Evolutionary conservation across 1,140 invertebrate species (phyloP).

Genomic region (Macrostomum lignano): DNA sequence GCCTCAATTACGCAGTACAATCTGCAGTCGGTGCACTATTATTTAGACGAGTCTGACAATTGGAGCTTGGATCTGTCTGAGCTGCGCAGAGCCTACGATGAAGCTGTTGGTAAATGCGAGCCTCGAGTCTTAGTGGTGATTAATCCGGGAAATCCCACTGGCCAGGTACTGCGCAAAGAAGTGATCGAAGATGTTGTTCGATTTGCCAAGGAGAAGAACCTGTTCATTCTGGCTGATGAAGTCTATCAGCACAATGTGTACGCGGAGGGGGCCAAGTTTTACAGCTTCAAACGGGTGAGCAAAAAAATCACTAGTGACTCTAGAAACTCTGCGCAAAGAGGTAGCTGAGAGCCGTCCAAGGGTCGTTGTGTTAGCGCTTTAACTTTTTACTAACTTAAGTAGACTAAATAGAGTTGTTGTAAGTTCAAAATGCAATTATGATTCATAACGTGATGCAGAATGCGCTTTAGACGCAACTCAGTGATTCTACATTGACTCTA

Average conservation of each 20-base stretch:
- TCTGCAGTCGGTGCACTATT: slow-evolving; percentile 46
- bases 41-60: slow-evolving; percentile 53
- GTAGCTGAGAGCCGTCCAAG: too few species aligned
- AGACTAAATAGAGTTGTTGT: too few species aligned
- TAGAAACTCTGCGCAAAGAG: too few species aligned
- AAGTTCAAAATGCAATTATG: too few species aligned
- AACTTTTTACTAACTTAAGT: too few species aligned
- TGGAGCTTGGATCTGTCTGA: slow-evolving; percentile 57
- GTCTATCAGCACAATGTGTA: slow-evolving; percentile 83
- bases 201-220: slow-evolving; percentile 55
- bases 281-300: slow-evolving; percentile 83
- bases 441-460: too few species aligned
- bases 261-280: slow-evolving; percentile 50
- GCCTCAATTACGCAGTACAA: slow-evolving; percentile 43
- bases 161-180: slow-evolving; percentile 51
- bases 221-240: slow-evolving; percentile 78
- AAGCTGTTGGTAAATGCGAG: slow-evolving; percentile 37
- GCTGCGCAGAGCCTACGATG: slow-evolving; percentile 43
- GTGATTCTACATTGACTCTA: too few species aligned
- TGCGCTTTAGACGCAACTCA: too few species aligned
- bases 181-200: slow-evolving; percentile 74
- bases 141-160: slow-evolving; percentile 93
- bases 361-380: too few species aligned
- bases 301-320: too few species aligned
- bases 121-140: slow-evolving; percentile 70